phyloP scores from a whole-genome alignment of 2,888 invertebrate genomes.

The Zelleria hepariella region DNA sequence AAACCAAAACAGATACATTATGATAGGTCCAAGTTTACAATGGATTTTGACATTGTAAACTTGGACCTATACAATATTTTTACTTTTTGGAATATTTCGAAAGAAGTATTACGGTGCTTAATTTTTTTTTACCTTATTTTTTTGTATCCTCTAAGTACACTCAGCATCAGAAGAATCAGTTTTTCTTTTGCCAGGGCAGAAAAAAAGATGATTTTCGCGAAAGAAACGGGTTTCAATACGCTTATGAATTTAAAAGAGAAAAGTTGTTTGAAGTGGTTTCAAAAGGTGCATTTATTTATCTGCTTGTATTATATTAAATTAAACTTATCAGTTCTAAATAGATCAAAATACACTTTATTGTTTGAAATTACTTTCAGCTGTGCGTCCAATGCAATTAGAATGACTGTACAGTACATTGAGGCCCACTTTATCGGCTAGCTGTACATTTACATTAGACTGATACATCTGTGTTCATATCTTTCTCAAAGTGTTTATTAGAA shows the following conservation, averaged over 20 bases:
- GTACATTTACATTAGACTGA: conserved; percentile 2
- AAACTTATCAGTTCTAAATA: too few relatives aligned
- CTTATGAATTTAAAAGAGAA: too few relatives aligned
- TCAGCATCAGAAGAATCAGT: too few relatives aligned
- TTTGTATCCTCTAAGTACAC: background rate
- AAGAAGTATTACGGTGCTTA: background rate
- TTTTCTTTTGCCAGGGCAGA: too few relatives aligned
- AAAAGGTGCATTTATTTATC: too few relatives aligned
- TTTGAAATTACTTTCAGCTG: too few relatives aligned
- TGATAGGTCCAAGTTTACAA: background rate
- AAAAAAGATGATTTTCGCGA: too few relatives aligned
- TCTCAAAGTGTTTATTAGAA: background rate
- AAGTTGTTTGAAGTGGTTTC: too few relatives aligned
- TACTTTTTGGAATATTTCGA: background rate
- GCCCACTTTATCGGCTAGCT: background rate
- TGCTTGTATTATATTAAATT: too few relatives aligned
- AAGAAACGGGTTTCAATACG: too few relatives aligned
- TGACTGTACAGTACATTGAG: background rate
- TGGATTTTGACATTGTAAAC: too few relatives aligned
- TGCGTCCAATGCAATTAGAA: background rate
- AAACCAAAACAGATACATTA: background rate
- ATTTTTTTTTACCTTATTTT: background rate
- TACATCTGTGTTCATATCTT: conserved; percentile 2
- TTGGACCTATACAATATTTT: background rate
- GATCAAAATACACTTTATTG: too few relatives aligned